A percentile compares a stretch with the other conserved stretches of the same genome.
These are phyloP conservation scores for Cerceris ruficornis DNA, from an alignment of 2,888 invertebrate genomes.

Conservation along the genomic window DNA sequence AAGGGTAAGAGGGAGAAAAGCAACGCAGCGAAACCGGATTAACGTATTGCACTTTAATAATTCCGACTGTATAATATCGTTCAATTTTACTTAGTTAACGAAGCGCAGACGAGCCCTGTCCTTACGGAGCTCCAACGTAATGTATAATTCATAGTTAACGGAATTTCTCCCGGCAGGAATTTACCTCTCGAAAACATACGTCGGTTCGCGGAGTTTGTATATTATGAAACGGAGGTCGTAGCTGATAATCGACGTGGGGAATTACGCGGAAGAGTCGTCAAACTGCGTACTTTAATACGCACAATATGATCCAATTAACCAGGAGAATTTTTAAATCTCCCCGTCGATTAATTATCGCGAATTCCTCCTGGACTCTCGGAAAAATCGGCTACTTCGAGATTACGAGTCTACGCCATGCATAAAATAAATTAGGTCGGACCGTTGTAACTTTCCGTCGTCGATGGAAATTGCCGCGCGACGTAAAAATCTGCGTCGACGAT, in stretches of 20 bases:
- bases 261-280: slow-evolving; percentile 5
- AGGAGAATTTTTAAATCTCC: neutral
- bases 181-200: neutral
- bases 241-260: slow-evolving; percentile 3
- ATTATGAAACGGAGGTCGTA: neutral
- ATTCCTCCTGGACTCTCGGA: too few species aligned
- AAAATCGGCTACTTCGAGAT: too few species aligned
- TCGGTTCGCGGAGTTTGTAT: neutral
- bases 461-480: too few species aligned
- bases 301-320: neutral
- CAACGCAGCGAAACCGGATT: too few species aligned
- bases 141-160: neutral
- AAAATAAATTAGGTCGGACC: too few species aligned
- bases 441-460: too few species aligned
- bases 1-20: too few species aligned
- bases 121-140: neutral
- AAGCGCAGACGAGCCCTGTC: neutral
- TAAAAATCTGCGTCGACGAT: too few species aligned
- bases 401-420: too few species aligned
- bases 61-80: too few species aligned
- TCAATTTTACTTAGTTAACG: neutral
- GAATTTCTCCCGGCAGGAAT: neutral
- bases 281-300: neutral
- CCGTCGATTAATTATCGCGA: too few species aligned
- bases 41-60: too few species aligned